Evolutionary conservation across 2,797 vertebrate species (phyloP), one percentile per base, ranked within the genome.

Genomic region (Rallus crepitans): DNA sequence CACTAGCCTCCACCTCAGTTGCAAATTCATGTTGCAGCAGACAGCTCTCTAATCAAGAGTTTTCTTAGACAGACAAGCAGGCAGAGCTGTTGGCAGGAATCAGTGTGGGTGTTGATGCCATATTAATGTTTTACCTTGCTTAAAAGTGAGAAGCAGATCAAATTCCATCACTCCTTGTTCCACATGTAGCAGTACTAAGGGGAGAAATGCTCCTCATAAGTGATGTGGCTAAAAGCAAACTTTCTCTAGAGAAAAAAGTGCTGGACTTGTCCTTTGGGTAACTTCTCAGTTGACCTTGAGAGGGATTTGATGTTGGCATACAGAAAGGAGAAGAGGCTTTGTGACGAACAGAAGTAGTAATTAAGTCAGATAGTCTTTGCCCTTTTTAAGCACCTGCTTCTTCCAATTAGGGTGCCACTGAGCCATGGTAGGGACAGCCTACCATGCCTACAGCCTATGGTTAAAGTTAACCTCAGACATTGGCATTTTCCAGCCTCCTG

Each of bases 61-160:
- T 63, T 95, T 40, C 59, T 72, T 61, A 53, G 57, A 33, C 28
- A 82, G 56, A 18, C 12, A 23, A 70, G 72, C 33, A 68, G 52
- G 57, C 57, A 89, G 68, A 82, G 57, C 31, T 83, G 37, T 61
- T 93, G 81, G 50, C 57, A 61, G 53, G 59, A 82, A 59, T 82
- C 55, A 37, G 13, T 83, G 59, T 82, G 66, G 61, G 24, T 80
- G 70, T 69, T 77, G 57, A 79, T 95, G 35, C 37, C 68, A 15
- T 53, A 87, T 94, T 91, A 85, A 96, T 95, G 84, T 87, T 95
- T 94, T 95, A 86, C 93, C 56, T 89, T 84, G 61, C 56, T 57
- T 66, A 55, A 66, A 92, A 23, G 39, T 53, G 80, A 95, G 75
- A 79, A 82, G 66, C 31, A 40, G 85, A 83, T 87, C 72, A 94